A percentile compares a stretch with the other conserved stretches of the same genome.
These are phyloP conservation scores for Invenusta paracnida DNA, from an alignment of 2,888 invertebrate genomes.

Conservation along the genomic window DNA sequence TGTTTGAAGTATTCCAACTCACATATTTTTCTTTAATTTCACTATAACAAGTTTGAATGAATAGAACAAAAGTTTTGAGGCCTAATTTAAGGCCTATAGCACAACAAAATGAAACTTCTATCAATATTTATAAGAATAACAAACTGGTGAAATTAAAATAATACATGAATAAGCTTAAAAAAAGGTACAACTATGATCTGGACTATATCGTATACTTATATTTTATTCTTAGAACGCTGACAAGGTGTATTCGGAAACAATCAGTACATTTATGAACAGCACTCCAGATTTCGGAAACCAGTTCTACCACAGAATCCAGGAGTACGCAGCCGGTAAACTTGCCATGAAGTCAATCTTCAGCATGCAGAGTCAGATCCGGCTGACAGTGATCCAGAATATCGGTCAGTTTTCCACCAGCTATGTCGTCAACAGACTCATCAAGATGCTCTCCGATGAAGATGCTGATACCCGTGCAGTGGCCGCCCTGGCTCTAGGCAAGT, in stretches of 20 bases:
- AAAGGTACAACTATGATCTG: no score
- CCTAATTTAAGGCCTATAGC: no score
- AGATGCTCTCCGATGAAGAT: not conserved
- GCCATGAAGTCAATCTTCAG: conserved; percentile 7
- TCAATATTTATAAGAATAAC: no score
- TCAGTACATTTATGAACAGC: not conserved
- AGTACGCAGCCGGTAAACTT: not conserved
- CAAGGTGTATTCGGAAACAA: not conserved
- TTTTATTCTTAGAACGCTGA: not conserved
- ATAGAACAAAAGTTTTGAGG: no score
- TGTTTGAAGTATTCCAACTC: no score
- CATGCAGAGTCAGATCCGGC: not conserved
- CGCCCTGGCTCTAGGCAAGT: conserved; percentile 8
- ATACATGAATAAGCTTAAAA: no score
- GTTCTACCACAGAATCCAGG: not conserved
- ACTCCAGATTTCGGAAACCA: not conserved
- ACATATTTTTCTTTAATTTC: no score
- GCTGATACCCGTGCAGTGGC: conserved; percentile 20
- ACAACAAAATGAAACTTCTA: no score
- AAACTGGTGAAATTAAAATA: no score
- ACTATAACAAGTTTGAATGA: no score
- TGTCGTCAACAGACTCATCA: conserved; percentile 5
- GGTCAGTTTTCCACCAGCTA: not conserved
- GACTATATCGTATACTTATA: no score
- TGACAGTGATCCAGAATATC: conserved; percentile 18